Conservation (phyloP, 2,888 invertebrate genomes). For the Pheosia tremula region DNA sequence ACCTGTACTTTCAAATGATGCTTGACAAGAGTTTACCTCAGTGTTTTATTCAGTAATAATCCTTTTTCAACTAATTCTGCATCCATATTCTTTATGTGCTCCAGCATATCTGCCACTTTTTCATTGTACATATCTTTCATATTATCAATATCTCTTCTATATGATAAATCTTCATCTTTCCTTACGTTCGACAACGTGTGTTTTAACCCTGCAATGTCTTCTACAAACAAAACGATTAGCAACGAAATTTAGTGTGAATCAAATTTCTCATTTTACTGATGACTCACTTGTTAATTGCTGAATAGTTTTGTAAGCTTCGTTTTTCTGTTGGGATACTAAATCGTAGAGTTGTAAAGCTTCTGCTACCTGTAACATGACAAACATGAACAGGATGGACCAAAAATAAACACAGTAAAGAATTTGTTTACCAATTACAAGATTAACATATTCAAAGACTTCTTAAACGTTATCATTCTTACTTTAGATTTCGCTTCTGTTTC, state of each 20-base stretch:
- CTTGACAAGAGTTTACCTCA: constrained; percentile 51
- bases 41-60: constrained; percentile 77
- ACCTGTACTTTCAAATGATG: no score
- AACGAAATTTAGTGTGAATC: neutral
- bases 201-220: constrained; percentile 82
- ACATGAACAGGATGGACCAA: neutral
- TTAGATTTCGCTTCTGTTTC: constrained; percentile 78
- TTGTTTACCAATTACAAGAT: neutral
- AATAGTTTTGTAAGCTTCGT: constrained; percentile 62
- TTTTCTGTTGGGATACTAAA: constrained; percentile 66
- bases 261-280: neutral
- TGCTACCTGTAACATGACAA: constrained; percentile 57
- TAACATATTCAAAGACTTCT: neutral
- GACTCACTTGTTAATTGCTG: constrained; percentile 59
- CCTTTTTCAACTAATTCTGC: constrained; percentile 84
- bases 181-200: constrained; percentile 78
- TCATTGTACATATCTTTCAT: constrained; percentile 84
- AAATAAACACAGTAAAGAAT: no score
- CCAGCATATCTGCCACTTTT: constrained; percentile 82
- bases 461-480: constrained; percentile 18
- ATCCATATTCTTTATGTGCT: constrained; percentile 83
- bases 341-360: constrained; percentile 78
- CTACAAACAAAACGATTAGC: constrained; percentile 58
- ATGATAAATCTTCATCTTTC: constrained; percentile 81
- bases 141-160: constrained; percentile 84